Evolutionary conservation across 1,140 invertebrate species (phyloP).

Genomic region (Diabrotica undecimpunctata): DNA sequence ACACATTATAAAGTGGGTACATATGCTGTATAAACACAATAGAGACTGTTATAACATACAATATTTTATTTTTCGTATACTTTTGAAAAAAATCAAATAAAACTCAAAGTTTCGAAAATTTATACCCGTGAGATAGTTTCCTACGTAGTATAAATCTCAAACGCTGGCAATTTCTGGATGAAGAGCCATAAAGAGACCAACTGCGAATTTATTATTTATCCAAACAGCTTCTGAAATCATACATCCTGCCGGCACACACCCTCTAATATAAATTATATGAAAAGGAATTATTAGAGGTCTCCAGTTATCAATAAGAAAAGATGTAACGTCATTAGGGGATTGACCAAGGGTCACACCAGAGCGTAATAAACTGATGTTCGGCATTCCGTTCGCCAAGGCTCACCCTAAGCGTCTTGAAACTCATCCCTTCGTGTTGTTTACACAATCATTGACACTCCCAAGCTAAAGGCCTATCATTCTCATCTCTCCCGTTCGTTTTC

Average conservation of each 20-base stretch:
- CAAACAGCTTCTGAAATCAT: conserved; percentile 2
- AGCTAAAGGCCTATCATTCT: conserved; percentile 16
- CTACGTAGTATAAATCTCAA: too few species aligned
- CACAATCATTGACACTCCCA: conserved; percentile 36
- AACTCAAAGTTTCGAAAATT: too few species aligned
- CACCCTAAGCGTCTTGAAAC: conserved; percentile 32
- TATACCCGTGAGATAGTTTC: too few species aligned
- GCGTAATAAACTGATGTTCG: conserved; percentile 38
- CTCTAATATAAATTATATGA: neutral
- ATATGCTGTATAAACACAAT: too few species aligned
- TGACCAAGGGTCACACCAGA: conserved; percentile 29
- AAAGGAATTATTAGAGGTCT: conserved; percentile 12
- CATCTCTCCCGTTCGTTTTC: conserved; percentile 11
- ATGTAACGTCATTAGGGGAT: conserved; percentile 33
- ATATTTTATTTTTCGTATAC: too few species aligned
- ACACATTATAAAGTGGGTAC: too few species aligned
- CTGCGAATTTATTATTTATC: neutral
- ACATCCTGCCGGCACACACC: neutral
- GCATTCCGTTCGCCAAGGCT: conserved; percentile 30
- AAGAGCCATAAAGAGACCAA: neutral
- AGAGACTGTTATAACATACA: too few species aligned
- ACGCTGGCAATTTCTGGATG: neutral
- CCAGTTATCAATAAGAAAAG: conserved; percentile 30
- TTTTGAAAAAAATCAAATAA: too few species aligned
- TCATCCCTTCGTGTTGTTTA: conserved; percentile 36